Base-by-base conservation (phyloP, 2,113 vertebrate genomes). In the Lepidothrix coronata region DNA sequence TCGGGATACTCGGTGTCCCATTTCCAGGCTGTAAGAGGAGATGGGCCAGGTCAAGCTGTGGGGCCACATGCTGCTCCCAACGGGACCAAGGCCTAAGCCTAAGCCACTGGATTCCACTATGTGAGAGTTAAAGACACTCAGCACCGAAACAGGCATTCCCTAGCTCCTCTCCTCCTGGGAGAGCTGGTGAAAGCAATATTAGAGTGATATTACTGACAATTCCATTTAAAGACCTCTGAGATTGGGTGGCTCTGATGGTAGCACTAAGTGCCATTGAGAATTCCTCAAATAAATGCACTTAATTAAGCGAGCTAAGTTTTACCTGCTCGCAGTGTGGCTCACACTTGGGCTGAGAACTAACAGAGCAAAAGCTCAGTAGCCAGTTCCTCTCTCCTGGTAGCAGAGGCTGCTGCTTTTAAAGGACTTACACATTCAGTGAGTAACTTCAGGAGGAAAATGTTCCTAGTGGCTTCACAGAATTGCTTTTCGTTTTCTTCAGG, bases 241-340 rank as follows among this genome's bases (percentile, higher is more conserved):
- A 66, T 1, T 2, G 1, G n/a, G 21, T 15, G 59, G 87, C 73
- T 88, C 65, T 30, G 84, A 33, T 33, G 25, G 20, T 12, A 41
- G 23, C 1, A 0, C 39, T 24, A 62, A 71, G 74, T 5, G 14
- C 57, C 75, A 61, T 52, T 31, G 85, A 73, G 67, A 88, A 79
- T 23, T 82, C 75, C 83, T 66, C 55, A 76, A 79, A 92, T 46
- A 83, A 92, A 90, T 46, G 37, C 0, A 59, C 44, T 88, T 51
- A 66, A 88, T 94, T 73, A 91, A 88, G 90, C 30, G 66, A 90
- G 91, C 44, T 91, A 49, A 76, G 66, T 76, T 48, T 55, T 74
- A 70, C 76, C 75, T 23, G 2, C 16, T 92, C 79, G 59, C 94
- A 58, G 39, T 0, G 59, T 9, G 58, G 62, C 37, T 58, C 55